Evolutionary conservation across 2,888 invertebrate species (phyloP).

Genomic region (Actias luna): DNA sequence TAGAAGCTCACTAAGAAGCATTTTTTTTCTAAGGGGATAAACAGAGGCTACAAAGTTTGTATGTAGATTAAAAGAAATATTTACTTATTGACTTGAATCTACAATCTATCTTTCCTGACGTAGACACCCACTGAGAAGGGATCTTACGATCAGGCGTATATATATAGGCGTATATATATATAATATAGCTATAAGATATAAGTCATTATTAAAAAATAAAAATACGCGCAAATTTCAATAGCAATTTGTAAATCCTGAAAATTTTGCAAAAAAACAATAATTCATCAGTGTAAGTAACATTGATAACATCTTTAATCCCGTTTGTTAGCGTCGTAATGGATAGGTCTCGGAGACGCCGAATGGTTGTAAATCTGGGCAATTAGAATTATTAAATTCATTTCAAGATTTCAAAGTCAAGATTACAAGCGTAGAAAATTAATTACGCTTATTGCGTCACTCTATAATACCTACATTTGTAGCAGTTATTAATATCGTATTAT

Average conservation of each 20-base stretch:
- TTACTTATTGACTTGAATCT: too few species aligned
- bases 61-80: too few species aligned
- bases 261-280: conserved; percentile 14
- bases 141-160: too few species aligned
- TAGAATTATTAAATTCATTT: conserved; percentile 30
- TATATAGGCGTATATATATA: too few species aligned
- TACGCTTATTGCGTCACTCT: conserved; percentile 1
- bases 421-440: conserved; percentile 21
- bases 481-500: not conserved
- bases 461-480: not conserved
- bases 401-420: conserved; percentile 41
- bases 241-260: too few species aligned
- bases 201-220: not conserved
- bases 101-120: too few species aligned
- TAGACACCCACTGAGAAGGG: too few species aligned
- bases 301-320: conserved; percentile 32
- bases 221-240: not conserved
- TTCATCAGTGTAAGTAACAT: conserved; percentile 16
- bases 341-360: conserved; percentile 14
- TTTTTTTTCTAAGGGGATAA: too few species aligned
- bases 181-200: too few species aligned
- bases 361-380: conserved; percentile 27
- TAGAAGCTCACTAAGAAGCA: too few species aligned
- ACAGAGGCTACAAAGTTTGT: too few species aligned
- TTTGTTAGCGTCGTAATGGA: conserved; percentile 31